Base-by-base conservation (phyloP, 2,888 invertebrate genomes). In the Drosophila algonquin region DNA sequence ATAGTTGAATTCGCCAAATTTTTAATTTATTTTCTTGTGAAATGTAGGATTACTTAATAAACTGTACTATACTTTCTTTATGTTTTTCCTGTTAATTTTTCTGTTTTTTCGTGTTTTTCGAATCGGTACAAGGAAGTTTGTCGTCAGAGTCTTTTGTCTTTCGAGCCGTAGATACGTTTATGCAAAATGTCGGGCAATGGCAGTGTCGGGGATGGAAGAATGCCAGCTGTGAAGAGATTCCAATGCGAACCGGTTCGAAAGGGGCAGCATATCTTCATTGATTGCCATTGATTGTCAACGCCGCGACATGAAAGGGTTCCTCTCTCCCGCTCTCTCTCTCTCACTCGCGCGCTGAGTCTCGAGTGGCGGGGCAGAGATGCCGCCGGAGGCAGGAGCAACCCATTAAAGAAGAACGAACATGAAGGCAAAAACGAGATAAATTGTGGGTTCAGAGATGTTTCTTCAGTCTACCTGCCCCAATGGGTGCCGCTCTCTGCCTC, bases 251-350 rank as follows among this genome's bases (percentile, higher is more conserved):
- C 48, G 55, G 69, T 55, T 55, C n/a, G 6, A 45, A 54, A 58
- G 51, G 51, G 45, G 69, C n/a, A 24, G 14, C 40, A 30, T 69
- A 63, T 79, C 76, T 84, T 89, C 85, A 87, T 85, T 89, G 83
- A 84, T 88, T 76, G 73, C 76, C 77, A 82, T 80, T 82, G 76
- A 76, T 71, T 75, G 73, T 73, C 73, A 68, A 65, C 74, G 46
- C 60, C 46, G 35, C 21, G 48, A 63, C 61, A 58, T 53, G 55
- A 50, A 68, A 67, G 56, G 44, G 69, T 7, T 40, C n/a, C 40
- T 40, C 48, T 68, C 32, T 35, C n/a, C 9, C 1, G 21, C 21
- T 16, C 18, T 2, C 30, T 18, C 21, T 32, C 45, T 27, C 45
- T 12, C 48, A 18, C 32, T 35, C 50, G 24, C 5, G 24, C 24